phyloP scores from a whole-genome alignment of 2,113 vertebrate genomes.

The Xenopus borealis region DNA sequence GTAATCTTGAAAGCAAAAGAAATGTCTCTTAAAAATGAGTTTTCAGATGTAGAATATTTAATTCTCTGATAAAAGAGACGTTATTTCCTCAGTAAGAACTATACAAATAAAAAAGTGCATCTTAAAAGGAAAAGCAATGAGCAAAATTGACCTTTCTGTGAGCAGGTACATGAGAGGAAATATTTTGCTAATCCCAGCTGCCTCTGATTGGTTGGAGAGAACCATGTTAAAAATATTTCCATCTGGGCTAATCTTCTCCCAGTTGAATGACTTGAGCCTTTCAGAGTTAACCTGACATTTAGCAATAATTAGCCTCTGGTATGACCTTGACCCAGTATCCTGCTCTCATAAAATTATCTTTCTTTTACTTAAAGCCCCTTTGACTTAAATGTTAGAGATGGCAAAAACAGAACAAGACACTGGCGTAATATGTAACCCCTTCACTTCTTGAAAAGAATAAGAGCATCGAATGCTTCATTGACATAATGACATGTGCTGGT shows the following conservation, averaged over 20 bases:
- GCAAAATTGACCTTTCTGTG: conserved; percentile 87
- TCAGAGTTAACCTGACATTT: conserved; percentile 92
- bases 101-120: conserved; percentile 65
- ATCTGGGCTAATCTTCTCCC: conserved; percentile 88
- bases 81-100: conserved; percentile 64
- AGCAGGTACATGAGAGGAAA: conserved; percentile 86
- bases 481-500: too few relatives aligned
- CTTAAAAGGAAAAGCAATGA: conserved; percentile 83
- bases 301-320: conserved; percentile 90
- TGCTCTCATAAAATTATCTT: conserved; percentile 80
- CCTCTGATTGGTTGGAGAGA: conserved; percentile 78
- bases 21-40: conserved; percentile 63
- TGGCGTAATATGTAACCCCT: conserved; percentile 14
- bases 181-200: conserved; percentile 86
- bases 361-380: conserved; percentile 68
- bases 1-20: conserved; percentile 70
- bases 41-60: conserved; percentile 81
- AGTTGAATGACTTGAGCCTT: conserved; percentile 83
- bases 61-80: conserved; percentile 73
- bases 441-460: background rate
- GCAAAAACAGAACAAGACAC: conserved; percentile 47
- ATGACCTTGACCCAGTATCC: conserved; percentile 76
- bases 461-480: too few relatives aligned
- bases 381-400: conserved; percentile 78
- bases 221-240: conserved; percentile 87